These are phyloP conservation scores for Cheilosia variabilis DNA, from an alignment of 2,888 invertebrate genomes.

Conservation along the genomic window DNA sequence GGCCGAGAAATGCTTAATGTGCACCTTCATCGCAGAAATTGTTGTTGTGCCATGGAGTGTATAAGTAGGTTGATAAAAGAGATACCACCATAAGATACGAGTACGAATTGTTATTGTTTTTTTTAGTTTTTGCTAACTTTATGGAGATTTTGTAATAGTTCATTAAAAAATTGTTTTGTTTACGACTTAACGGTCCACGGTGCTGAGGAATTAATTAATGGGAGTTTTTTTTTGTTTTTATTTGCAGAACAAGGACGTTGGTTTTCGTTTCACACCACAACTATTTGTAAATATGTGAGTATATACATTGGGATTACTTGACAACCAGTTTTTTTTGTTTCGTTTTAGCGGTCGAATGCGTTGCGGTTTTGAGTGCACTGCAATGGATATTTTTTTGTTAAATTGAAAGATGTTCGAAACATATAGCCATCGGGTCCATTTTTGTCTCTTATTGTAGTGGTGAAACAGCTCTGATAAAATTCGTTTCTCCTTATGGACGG, in stretches of 20 bases:
- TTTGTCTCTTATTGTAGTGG: too few species aligned
- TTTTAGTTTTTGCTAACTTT: conserved; percentile 20
- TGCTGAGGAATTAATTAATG: conserved; percentile 62
- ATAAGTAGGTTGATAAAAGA: conserved; percentile 64
- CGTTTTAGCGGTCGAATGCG: neutral
- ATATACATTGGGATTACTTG: neutral
- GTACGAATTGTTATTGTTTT: conserved; percentile 46
- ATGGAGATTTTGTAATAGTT: conserved; percentile 68
- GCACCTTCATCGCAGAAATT: conserved; percentile 58
- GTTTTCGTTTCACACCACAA: conserved; percentile 50
- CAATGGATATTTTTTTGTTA: too few species aligned
- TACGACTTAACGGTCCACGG: conserved; percentile 65
- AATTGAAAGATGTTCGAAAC: too few species aligned
- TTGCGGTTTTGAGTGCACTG: neutral
- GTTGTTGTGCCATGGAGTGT: conserved; percentile 16
- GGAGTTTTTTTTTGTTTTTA: conserved; percentile 17
- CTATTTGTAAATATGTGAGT: conserved; percentile 64
- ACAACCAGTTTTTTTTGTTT: neutral
- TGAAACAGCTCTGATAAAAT: too few species aligned
- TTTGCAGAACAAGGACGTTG: conserved; percentile 72
- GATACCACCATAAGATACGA: conserved; percentile 23
- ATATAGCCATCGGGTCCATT: too few species aligned
- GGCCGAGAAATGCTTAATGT: conserved; percentile 54
- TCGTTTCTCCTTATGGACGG: too few species aligned
- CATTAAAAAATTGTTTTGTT: conserved; percentile 61